Base-by-base conservation (phyloP, 2,888 invertebrate genomes). In the Pterobdella sp. region DNA sequence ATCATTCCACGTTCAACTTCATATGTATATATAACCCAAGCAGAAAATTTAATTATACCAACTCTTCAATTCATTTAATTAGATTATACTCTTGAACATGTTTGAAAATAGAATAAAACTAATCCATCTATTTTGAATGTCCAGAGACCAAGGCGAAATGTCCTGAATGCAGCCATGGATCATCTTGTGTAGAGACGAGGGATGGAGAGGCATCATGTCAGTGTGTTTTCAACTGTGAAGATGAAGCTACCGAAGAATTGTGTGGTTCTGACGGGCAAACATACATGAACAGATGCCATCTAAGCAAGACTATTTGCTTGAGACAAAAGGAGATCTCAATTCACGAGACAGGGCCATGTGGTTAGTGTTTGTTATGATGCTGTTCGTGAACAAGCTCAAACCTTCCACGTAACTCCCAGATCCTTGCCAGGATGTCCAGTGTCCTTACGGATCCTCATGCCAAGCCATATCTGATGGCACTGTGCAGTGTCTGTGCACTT, bases 231-330 rank as follows among this genome's bases (percentile, higher is more conserved):
- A 32, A 52, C 7, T 69, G 69, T 37, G 49, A 69, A 1, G 35
- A 29, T 10, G 66, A 35, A 34, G 56, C n/a, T 49, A 49, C 32
- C 22, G 49, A 2, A 29, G 52, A 52, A 52, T 31, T 69, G 34
- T 69, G 69, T 32, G 69, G 69, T 29, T 31, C 29, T 32, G 69
- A 69, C 34, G 69, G 69, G 29, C 37, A 52, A 29, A 69, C 69
- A 1, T 69, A 69, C 52, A 49, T 1, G 49, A 32, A 52, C 49
- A 49, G 37, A 14, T 69, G 69, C 18, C 31, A 69, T 2, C 31
- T 69, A 29, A n/a, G 52, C 32, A 1, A 31, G 42, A 4, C 26
- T 10, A 31, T 49, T 10, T 69, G 69, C 34, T 34, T 1, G 18
- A 2, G 52, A 22, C 42, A 31, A 14, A 3, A 22, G n/a, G 49